Evolutionary conservation across 2,797 vertebrate genomes (phyloP).

Genomic region (Schizothorax lantsangensis): DNA sequence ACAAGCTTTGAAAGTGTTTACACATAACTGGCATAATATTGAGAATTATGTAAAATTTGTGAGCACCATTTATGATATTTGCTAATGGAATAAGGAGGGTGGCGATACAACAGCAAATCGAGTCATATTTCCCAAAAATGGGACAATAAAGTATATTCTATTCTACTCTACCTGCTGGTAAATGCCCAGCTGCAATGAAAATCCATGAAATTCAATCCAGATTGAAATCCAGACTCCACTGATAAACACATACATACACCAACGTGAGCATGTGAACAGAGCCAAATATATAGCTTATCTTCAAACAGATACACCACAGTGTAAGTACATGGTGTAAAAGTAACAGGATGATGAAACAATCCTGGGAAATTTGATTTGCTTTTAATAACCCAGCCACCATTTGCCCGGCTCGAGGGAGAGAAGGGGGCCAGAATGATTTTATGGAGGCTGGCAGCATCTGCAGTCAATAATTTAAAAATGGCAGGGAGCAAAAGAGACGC

Average conservation of each 20-base stretch:
- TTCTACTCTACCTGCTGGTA: background rate
- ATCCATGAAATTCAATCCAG: background rate
- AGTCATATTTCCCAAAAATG: background rate
- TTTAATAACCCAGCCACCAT: conserved; percentile 84
- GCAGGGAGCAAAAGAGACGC: conserved; percentile 83
- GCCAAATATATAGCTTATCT: conserved; percentile 53
- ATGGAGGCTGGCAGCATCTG: conserved; percentile 81
- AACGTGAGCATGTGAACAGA: conserved; percentile 42
- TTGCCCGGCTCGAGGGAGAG: conserved; percentile 69
- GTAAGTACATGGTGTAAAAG: conserved; percentile 41
- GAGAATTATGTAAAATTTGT: background rate
- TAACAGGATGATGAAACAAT: conserved; percentile 76
- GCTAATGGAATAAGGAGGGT: conserved; percentile 26
- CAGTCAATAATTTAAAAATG: conserved; percentile 87
- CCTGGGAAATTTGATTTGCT: conserved; percentile 86
- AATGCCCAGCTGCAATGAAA: conserved; percentile 25
- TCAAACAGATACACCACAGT: conserved; percentile 31
- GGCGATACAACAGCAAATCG: conserved; percentile 25
- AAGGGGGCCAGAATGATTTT: conserved; percentile 78
- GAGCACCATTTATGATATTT: conserved; percentile 23
- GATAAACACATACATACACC: conserved; percentile 58
- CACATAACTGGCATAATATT: conserved; percentile 20
- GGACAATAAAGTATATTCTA: background rate
- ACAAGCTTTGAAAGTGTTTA: too few relatives aligned
- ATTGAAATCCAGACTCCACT: conserved; percentile 53